Conservation (phyloP, 30 jellyfish, hydroid and myxozoan species). For the Chrysaora quinquecirrha region DNA sequence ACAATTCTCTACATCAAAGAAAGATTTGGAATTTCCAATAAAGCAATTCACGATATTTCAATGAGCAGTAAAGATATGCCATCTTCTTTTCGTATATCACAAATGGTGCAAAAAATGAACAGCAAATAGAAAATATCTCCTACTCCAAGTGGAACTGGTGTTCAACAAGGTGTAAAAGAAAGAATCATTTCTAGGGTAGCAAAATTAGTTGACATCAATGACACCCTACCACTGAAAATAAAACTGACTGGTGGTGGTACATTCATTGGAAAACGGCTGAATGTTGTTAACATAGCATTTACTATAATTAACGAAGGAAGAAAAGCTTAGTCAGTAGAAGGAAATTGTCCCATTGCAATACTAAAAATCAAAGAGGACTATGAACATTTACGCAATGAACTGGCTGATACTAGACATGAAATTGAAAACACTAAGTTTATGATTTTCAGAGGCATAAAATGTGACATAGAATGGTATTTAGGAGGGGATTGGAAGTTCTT, state of each 20-base stretch:
- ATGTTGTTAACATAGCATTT: slow-evolving; percentile 28
- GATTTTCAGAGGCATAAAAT: background rate
- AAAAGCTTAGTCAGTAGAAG: slow-evolving; percentile 14
- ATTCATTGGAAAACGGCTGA: slow-evolving; percentile 32
- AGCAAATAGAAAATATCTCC: background rate
- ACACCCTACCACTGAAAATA: background rate
- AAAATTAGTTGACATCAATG: background rate
- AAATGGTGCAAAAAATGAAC: background rate
- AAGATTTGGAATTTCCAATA: slow-evolving; percentile 11
- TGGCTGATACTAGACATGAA: slow-evolving; percentile 5
- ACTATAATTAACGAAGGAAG: slow-evolving; percentile 23
- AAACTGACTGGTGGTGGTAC: slow-evolving; percentile 37
- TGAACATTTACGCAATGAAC: background rate
- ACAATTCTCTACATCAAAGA: background rate
- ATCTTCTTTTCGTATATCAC: background rate
- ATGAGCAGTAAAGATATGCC: slow-evolving; percentile 4
- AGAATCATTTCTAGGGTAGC: background rate
- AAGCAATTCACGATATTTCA: slow-evolving; percentile 2
- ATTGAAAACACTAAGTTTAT: background rate
- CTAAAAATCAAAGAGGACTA: slow-evolving; percentile 6
- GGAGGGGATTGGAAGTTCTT: slow-evolving; percentile 60
- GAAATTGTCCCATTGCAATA: slow-evolving; percentile 28
- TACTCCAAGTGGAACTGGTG: slow-evolving; percentile 21
- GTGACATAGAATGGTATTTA: slow-evolving; percentile 22
- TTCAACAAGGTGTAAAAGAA: slow-evolving; percentile 10